A percentile compares a stretch with the other conserved stretches of the same genome.
Evolutionary conservation across 2,888 invertebrate genomes (phyloP).

Genomic region (Nezara viridula): DNA sequence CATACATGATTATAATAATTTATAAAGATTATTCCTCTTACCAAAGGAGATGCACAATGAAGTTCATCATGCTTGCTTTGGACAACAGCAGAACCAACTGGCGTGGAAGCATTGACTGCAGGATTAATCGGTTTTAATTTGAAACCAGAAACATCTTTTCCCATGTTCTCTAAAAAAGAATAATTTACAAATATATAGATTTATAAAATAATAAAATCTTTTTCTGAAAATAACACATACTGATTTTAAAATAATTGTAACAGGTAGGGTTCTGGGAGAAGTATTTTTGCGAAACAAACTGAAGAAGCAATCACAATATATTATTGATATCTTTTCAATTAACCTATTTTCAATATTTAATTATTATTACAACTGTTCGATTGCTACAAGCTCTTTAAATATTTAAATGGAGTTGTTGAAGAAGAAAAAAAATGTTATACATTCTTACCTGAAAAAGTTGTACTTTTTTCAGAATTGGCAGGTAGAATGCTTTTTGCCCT

Average conservation of each 20-base stretch:
- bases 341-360: no score
- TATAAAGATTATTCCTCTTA: no score
- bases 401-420: not conserved
- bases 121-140: not conserved
- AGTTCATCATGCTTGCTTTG: not conserved
- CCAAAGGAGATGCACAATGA: not conserved
- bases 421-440: not conserved
- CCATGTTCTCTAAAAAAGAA: not conserved
- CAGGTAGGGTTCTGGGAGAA: no score
- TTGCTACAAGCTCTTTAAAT: not conserved
- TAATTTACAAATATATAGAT: not conserved
- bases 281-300: no score
- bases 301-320: no score
- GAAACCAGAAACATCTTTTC: not conserved
- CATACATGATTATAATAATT: no score
- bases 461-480: slow-evolving; percentile 5
- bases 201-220: not conserved
- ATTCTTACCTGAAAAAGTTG: not conserved
- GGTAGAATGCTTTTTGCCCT: not conserved
- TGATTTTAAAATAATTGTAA: no score
- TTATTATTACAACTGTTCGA: no score
- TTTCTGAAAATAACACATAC: no score
- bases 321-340: no score
- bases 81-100: not conserved
- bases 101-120: not conserved